Base-by-base conservation (phyloP, 2,888 invertebrate genomes). In the Druceiella hillmani region DNA sequence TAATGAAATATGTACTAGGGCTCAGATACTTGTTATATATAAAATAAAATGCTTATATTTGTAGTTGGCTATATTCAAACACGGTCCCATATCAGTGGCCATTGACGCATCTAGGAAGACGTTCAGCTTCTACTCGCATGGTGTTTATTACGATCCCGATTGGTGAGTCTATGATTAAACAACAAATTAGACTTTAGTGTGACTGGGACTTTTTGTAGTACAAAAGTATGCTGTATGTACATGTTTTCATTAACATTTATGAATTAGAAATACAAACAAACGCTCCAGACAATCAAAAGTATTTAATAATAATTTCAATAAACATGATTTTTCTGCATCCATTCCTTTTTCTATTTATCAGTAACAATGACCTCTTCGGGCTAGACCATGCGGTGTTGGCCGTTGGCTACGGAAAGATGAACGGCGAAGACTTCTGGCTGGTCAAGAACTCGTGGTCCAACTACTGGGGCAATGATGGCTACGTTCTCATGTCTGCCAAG, bases 371-470 rank as follows among this genome's bases (percentile, higher is more conserved):
- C 38, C 70, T 81, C 3, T 83, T 89, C 29, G 75, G 81, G 36
- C 61, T 97, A 5, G 94, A 95, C 68, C 95, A 97, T 63, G 88
- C 94, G 0, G 97, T 97, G 0, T 60, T 97, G 39, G 91, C 90
- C 3, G 94, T 95, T 0, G 97, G 92, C 1, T 97, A 87, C 61
- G 95, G 95, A 1, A 75, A 73, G 7, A 70, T 94, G 14, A 80
- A 85, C 51, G 89, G 87, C 1, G 74, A 89, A 55, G 79, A 81
- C 41, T 97, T 92, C 63, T 97, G 95, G 95, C 69, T 95, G 35
- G 68, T 95, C 5, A 95, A 94, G 68, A 95, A 95, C 67, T 94
- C 93, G 0, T 95, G 95, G 95, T 94, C 93, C 2, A 95, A 91
- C 50, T 81, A 92, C 57, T 95, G 94, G 95, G 95, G 95, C 20